Conservation (phyloP, 2,888 invertebrate species). For the Eilema caniola region DNA sequence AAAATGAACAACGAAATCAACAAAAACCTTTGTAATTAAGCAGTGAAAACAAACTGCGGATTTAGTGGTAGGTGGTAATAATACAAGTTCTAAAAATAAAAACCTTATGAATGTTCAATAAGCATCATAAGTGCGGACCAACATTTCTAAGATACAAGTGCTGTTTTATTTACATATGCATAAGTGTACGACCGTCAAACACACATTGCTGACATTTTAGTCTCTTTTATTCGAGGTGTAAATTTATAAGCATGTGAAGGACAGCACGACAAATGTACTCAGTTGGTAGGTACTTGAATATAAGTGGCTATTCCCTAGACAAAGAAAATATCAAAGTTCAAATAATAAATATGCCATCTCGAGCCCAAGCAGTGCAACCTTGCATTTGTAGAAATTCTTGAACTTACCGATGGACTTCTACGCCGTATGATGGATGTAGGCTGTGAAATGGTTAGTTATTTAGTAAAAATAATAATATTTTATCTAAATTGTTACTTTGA, state of each 20-base stretch:
- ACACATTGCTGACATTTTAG: conserved; percentile 38
- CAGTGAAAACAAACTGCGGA: no score
- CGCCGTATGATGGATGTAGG: conserved; percentile 36
- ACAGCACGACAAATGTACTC: conserved; percentile 13
- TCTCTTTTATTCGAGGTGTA: conserved; percentile 34
- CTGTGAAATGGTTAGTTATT: conserved; percentile 41
- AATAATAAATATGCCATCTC: not conserved
- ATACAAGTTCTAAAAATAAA: not conserved
- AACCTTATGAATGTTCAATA: not conserved
- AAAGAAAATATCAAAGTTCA: conserved; percentile 21
- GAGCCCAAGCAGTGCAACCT: conserved; percentile 17
- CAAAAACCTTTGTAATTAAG: no score
- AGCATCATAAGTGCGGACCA: not conserved
- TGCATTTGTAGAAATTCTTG: not conserved
- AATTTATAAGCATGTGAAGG: conserved; percentile 30
- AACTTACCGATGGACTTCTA: conserved; percentile 55
- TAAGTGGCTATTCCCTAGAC: conserved; percentile 35
- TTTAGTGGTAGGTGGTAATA: no score
- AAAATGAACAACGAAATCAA: not conserved
- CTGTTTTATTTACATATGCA: conserved; percentile 12
- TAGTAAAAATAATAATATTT: not conserved
- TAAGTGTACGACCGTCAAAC: not conserved
- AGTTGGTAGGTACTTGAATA: conserved; percentile 37
- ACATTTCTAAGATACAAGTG: not conserved
- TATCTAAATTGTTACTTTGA: not conserved